Evolutionary conservation across 2,797 vertebrate species (phyloP), one percentile per base, ranked within the genome.

Genomic region (Phoeniculus purpureus): DNA sequence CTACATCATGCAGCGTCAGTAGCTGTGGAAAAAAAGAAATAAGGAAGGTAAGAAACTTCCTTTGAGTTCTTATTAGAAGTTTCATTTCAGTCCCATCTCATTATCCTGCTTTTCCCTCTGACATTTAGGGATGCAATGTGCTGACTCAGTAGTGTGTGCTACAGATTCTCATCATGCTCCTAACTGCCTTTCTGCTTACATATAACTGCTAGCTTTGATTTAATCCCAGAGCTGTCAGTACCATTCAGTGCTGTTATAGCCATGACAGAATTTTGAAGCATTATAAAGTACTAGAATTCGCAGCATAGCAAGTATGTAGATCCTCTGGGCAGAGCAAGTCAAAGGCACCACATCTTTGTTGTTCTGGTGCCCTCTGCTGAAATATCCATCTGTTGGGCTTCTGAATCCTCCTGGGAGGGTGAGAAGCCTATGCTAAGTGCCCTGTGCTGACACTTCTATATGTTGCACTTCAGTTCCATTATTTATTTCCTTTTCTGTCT

Each of bases 291-390:
- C 31, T 65, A 55, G 32, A 27, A 56, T 31, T 71, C 1, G 2
- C 52, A 67, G 37, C 15, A 1, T 19, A 29, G 25, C 26, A 31
- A 51, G 47, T 40, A n/a, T 9, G 45, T 13, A 37, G 45, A 40
- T 32, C 7, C 31, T 7, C 23, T 7, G 34, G 32, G 52, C 37
- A 81, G n/a, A 62, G 34, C 19, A 68, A 59, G 29, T 47, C 15
- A 3, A 55, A 87, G 25, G 11, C 47, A 17, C 34, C 26, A 51
- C 18, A 15, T 58, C 32, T 21, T 84, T 43, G 50, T 91, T 70
- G 48, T 76, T 88, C 20, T 89, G 74, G 78, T 94, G 90, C 93
- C 88, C 92, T 94, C 75, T 94, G 86, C 90, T 40, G 64, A 79
- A 94, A 72, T 51, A 37, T 66, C 50, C 34, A 18, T 79, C 48